Percentiles rank a stretch among this genome's conserved stretches.
Conservation (phyloP, 2,888 invertebrate genomes). For the Campopleginae sp. region DNA sequence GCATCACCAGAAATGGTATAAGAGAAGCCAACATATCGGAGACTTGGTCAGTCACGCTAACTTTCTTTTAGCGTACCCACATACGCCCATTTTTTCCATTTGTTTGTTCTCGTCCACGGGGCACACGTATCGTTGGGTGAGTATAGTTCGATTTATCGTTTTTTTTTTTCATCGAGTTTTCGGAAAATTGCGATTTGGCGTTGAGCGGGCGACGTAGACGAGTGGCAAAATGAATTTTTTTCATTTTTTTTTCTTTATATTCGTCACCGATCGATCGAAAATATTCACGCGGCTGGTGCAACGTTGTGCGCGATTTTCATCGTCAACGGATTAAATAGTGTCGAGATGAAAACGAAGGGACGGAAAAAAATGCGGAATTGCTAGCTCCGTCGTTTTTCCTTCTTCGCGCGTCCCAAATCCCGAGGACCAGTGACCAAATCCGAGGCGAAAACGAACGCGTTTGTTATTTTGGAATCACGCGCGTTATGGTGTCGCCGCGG, state of each 20-base stretch:
- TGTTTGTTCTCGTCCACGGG: constrained; percentile 51
- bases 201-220: not conserved
- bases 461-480: constrained; percentile 18
- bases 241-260: not conserved
- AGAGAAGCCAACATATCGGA: constrained; percentile 83
- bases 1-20: constrained; percentile 79
- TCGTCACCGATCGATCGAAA: not conserved
- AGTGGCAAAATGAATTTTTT: too few relatives aligned
- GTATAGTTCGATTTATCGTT: constrained; percentile 57
- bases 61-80: constrained; percentile 79
- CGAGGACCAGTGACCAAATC: not conserved
- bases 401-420: not conserved
- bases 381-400: not conserved
- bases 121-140: constrained; percentile 71
- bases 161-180: not conserved
- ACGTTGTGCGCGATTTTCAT: constrained; percentile 56
- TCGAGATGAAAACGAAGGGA: not conserved
- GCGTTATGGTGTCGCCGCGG: not conserved
- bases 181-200: not conserved
- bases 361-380: not conserved
- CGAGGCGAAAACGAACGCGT: not conserved
- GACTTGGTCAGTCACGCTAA: constrained; percentile 83
- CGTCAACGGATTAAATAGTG: constrained; percentile 24
- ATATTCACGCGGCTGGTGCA: constrained; percentile 41
- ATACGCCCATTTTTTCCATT: constrained; percentile 41